These are phyloP conservation scores for Vultur gryphus DNA, from an alignment of 2,797 vertebrate genomes.

Conservation along the genomic window DNA sequence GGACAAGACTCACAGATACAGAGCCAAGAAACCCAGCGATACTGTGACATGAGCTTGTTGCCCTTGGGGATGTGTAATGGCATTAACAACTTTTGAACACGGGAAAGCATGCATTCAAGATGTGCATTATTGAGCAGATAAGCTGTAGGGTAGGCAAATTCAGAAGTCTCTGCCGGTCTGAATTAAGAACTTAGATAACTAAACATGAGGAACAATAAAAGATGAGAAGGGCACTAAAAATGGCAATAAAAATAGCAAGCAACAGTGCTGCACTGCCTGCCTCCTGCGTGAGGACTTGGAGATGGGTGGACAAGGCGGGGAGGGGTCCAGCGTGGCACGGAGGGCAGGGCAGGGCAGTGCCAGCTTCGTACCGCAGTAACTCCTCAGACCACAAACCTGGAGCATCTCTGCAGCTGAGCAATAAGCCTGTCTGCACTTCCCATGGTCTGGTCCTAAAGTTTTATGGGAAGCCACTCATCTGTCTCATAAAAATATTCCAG, in stretches of 20 bases:
- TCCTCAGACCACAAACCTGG: background rate
- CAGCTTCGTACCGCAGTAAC: background rate
- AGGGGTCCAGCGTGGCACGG: background rate
- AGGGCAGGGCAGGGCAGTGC: background rate
- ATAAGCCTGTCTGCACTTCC: fast-evolving
- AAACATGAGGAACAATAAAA: background rate
- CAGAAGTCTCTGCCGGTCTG: background rate
- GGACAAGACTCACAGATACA: background rate
- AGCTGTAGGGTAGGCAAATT: background rate
- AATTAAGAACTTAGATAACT: background rate
- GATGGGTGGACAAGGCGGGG: background rate
- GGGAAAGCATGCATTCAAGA: background rate
- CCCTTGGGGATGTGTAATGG: slow-evolving; percentile 53
- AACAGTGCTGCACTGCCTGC: background rate
- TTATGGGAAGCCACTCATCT: background rate
- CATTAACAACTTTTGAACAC: background rate
- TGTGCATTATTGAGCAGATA: background rate
- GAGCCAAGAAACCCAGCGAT: background rate
- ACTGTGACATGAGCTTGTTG: background rate
- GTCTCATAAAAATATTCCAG: background rate
- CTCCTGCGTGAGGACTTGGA: fast-evolving
- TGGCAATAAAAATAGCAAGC: background rate
- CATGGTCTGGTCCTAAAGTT: background rate
- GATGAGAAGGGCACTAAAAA: background rate
- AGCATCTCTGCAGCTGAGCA: background rate